Base-by-base conservation (phyloP, 2,113 vertebrate genomes). In the Arizona elegans region DNA sequence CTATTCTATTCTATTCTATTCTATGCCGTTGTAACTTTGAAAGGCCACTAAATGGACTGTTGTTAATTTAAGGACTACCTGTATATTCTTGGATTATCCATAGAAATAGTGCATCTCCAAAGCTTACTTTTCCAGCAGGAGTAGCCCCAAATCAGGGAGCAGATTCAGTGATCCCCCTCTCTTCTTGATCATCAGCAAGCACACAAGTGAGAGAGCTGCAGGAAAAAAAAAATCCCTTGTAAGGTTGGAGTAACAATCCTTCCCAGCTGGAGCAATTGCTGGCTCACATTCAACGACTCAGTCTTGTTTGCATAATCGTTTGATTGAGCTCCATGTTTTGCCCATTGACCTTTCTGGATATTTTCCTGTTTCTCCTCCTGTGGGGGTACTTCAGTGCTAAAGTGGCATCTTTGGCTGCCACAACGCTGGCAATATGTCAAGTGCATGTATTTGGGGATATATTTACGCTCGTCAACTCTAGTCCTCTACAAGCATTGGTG, bases 381-480 rank as follows among this genome's bases (percentile, higher is more conserved):
- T 86, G 95, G 95, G 92, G 96, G 92, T 93, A 95, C 95, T 96
- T 96, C 92, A 96, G 87, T 38, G 43, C 90, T 94, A 87, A 95
- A 96, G 95, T 97, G 96, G 92, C 95, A 93, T 93, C 94, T 93
- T 95, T 70, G 87, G 38, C 93, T 95, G 93, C 96, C 96, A n/a
- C 93, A 96, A 96, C 96, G 90, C 95, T 96, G 95, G 95, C 95
- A 95, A 95, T 92, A 94, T 54, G 62, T 97, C 97, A 96, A 94
- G 91, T 86, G 93, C 95, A 95, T 94, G 94, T 97, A 96, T 95
- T 97, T 96, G 93, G 86, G 95, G 88, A 91, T 94, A 92, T 96
- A 95, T 97, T 97, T 97, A 97, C 95, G 95, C 96, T 96, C 96
- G 95, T 96, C 95, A 94, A 94, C 75, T 95, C 96, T 95, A 96